Evolutionary conservation across 2,888 invertebrate genomes (phyloP), one percentile per base, ranked within the genome.

Genomic region (Lasioglossum marginatum): DNA sequence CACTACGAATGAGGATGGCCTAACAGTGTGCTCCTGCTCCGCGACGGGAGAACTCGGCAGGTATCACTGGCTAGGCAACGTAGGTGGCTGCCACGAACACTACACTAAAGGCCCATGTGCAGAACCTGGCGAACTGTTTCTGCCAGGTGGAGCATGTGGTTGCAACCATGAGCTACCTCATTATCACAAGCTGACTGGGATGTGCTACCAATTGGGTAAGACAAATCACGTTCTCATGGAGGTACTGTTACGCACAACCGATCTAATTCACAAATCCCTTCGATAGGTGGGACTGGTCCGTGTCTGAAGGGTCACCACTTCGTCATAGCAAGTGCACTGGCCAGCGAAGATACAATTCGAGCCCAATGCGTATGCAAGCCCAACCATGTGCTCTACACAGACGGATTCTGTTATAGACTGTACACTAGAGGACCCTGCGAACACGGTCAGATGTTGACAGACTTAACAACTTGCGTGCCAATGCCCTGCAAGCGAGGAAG

Each of bases 371-470:
- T 95, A 70, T 98, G 98, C 94, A 97, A 97, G 95, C 96, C 96
- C 0, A 97, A 97, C 89, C 97, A 98, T 93, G 96, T 96, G 0
- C 95, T 96, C 1, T 97, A 97, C 96, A 88, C 96, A 94, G 96
- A 97, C 83, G 97, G 97, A 0, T 95, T 96, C 0, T 98, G 98
- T 94, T 98, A 98, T 95, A 96, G 98, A 27, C 96, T 97, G 0
- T 97, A 97, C 93, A 98, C 98, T 0, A 96, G 97, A 87, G 98
- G 98, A 0, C 98, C 98, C 0, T 98, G 98, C 92, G 96, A 95
- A 0, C 93, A 95, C 27, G 96, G 97, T 45, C 96, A 97, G 92
- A 97, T 98, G 96, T 96, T 98, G 34, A 94, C 97, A 0, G 97
- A 97, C 89, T 96, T 96, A 0, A 97, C 97, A 0, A 95, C 96